Base-by-base conservation (phyloP, 2,888 invertebrate species). In the Dryobotodes eremita region DNA sequence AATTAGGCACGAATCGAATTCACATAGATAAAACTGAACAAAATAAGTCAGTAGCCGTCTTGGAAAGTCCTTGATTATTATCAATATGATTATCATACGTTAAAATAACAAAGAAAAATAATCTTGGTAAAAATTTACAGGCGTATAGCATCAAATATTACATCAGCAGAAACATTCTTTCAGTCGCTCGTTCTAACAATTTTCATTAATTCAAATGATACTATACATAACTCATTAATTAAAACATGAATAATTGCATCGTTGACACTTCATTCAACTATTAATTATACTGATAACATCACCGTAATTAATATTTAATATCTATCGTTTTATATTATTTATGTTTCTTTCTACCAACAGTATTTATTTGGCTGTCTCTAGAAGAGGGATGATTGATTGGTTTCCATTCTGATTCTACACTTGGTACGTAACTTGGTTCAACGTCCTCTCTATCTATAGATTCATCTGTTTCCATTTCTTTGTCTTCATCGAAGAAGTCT, bases 401-500 rank as follows among this genome's bases (percentile, higher is more conserved):
- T 87, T 96, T 97, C 97, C 97, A 97, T 89, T 97, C 97, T 0
- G 96, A 94, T 86, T 97, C 96, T 42, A 91, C 79, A 7, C 93
- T 89, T 20, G 94, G 92, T 15, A 92, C 83, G 84, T 91, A 96
- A 36, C 92, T 90, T 62, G 92, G 77, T 61, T 90, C 92, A 80
- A 85, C 92, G 75, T 96, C 97, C 88, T 95, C 96, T 90, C 96
- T 93, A 77, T 97, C 97, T 84, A 96, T 95, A 23, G 95, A 94
- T 61, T 92, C 92, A 68, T 94, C 93, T 69, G 92, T 92, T 65
- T 85, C 88, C 59, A 94, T 94, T 86, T 93, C 94, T 59, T 92
- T 94, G 53, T 92, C 93, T 71, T 96, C 96, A 85, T 97, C 97
- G 92, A 98, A 98, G 92, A 98, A 98, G 91, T 98, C 98, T 86